phyloP scores from a whole-genome alignment of 1,140 invertebrate species.

The Geopemphigus sp. region DNA sequence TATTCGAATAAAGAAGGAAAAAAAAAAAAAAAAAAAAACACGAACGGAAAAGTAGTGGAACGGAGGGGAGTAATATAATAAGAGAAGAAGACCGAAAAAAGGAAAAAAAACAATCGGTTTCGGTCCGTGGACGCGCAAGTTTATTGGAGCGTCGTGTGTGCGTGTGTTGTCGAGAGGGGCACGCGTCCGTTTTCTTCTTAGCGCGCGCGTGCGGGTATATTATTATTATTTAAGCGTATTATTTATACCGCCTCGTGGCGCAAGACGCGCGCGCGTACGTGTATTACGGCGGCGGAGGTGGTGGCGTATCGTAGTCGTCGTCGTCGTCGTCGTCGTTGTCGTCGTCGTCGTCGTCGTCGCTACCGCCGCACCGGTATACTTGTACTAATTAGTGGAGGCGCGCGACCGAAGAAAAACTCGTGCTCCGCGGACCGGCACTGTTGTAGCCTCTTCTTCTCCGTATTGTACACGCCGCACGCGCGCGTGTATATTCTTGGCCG shows the following conservation, averaged over 20 bases:
- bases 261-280: slow-evolving; percentile 15
- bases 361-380: no score
- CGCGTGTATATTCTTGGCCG: not conserved
- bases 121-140: slow-evolving; percentile 34
- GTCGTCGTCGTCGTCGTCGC: no score
- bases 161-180: slow-evolving; percentile 20
- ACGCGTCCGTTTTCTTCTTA: slow-evolving; percentile 22
- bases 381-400: slow-evolving; percentile 39
- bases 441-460: no score
- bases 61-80: not conserved
- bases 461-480: not conserved
- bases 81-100: not conserved
- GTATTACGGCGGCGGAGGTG: not conserved
- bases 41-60: not conserved
- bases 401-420: slow-evolving; percentile 47
- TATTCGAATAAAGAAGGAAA: not conserved
- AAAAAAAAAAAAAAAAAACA: not conserved
- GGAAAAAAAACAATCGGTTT: slow-evolving; percentile 41
- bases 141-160: slow-evolving; percentile 35
- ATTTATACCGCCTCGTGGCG: no score
- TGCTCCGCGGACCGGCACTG: slow-evolving; percentile 45
- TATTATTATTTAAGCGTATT: no score
- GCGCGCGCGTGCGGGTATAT: no score
- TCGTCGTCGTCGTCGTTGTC: no score
- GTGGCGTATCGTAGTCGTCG: not conserved